These are phyloP conservation scores for Cyanoderma ruficeps DNA, from an alignment of 2,113 vertebrate genomes.

Conservation along the genomic window DNA sequence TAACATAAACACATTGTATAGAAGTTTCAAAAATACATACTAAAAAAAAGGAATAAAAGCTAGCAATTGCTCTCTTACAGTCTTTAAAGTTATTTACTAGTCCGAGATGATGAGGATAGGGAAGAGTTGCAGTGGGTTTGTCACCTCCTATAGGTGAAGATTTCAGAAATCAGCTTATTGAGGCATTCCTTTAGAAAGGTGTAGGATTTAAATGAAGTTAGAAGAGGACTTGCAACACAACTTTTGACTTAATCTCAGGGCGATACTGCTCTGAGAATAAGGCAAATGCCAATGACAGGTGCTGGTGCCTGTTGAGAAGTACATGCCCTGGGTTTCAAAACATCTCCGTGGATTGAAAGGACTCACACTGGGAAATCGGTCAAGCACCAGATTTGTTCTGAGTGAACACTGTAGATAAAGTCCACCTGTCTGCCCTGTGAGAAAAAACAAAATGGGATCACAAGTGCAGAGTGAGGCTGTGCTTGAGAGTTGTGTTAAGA, in stretches of 20 bases:
- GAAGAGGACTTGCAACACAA: neutral
- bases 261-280: neutral
- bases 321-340: neutral
- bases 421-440: neutral
- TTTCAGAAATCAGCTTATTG: neutral
- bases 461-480: neutral
- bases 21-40: neutral
- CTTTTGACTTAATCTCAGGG: neutral
- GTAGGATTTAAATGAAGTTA: neutral
- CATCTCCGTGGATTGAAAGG: neutral
- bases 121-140: neutral
- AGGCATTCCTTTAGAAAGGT: neutral
- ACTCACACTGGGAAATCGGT: neutral
- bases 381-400: neutral
- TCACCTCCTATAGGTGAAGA: neutral
- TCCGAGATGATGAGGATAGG: neutral
- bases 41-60: fast-evolving
- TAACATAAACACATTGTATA: neutral
- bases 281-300: neutral
- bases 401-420: neutral
- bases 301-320: neutral
- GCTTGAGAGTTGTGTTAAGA: neutral
- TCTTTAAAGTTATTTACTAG: neutral
- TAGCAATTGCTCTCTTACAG: fast-evolving
- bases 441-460: neutral